Conservation (phyloP, 1,140 invertebrate genomes). For the Scaptomyza pallida region DNA sequence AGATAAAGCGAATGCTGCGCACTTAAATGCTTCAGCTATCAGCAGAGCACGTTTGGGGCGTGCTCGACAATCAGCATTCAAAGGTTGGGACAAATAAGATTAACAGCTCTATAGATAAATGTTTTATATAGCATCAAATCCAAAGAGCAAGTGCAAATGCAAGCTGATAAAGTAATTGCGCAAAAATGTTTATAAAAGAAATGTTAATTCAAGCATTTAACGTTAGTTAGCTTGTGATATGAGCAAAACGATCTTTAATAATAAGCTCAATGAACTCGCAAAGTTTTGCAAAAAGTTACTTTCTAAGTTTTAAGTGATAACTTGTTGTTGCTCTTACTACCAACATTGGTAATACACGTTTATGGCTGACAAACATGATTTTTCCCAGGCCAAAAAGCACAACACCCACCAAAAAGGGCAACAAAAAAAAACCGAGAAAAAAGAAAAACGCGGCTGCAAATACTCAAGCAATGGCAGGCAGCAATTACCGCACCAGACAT, state of each 20-base stretch:
- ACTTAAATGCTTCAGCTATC: constrained; percentile 45
- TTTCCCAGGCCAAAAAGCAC: constrained; percentile 33
- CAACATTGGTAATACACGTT: constrained; percentile 2
- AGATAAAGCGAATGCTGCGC: constrained; percentile 52
- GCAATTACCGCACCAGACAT: constrained; percentile 48
- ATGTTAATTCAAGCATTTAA: no score
- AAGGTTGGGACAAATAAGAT: neutral
- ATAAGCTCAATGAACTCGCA: no score
- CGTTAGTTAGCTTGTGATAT: no score
- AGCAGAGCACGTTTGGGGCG: constrained; percentile 23
- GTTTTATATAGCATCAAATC: constrained; percentile 1
- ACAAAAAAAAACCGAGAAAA: neutral
- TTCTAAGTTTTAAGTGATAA: neutral
- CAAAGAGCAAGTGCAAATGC: no score
- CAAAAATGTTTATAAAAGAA: neutral
- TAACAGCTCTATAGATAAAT: constrained; percentile 10
- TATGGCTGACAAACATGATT: constrained; percentile 13
- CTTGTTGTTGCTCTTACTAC: neutral
- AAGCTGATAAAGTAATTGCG: neutral
- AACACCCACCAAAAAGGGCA: constrained; percentile 50
- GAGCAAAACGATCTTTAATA: no score
- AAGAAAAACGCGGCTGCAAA: constrained; percentile 27
- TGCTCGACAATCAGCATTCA: constrained; percentile 13
- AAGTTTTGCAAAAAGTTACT: no score
- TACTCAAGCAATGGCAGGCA: constrained; percentile 29